phyloP scores from a whole-genome alignment of 2,113 vertebrate genomes.

The Sinocyclocheilus rhinocerous region DNA sequence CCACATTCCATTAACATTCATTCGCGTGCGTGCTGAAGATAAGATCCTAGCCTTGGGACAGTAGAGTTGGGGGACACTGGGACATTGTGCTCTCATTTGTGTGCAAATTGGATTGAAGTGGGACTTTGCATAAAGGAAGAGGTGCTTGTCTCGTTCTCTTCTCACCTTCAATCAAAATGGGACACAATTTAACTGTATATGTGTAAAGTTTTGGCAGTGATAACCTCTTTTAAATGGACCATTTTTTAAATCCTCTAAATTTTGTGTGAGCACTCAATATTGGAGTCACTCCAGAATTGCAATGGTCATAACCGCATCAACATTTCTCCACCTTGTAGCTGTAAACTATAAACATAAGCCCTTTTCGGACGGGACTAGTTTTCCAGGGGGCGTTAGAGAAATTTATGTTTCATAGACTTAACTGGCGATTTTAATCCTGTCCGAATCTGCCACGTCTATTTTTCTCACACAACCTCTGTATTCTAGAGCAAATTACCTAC shows the following conservation, averaged over 20 bases:
- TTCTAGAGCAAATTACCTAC: too few species aligned
- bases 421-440: too few species aligned
- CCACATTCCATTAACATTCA: slow-evolving; percentile 67
- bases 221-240: too few species aligned
- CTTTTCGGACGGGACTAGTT: too few species aligned
- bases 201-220: not conserved
- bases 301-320: not conserved
- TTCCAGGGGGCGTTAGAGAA: too few species aligned
- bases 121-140: slow-evolving; percentile 64
- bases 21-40: slow-evolving; percentile 72
- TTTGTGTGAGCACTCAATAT: not conserved
- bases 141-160: slow-evolving; percentile 53
- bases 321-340: not conserved
- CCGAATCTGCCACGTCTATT: too few species aligned
- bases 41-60: slow-evolving; percentile 73
- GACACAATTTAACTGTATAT: not conserved
- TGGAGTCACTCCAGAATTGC: not conserved
- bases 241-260: not conserved
- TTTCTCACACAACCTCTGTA: too few species aligned
- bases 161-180: slow-evolving; percentile 49
- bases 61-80: slow-evolving; percentile 65
- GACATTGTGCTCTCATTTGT: slow-evolving; percentile 81
- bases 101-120: slow-evolving; percentile 80
- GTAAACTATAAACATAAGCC: not conserved
- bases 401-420: too few species aligned